Percentiles rank a stretch among this genome's conserved stretches.
phyloP scores from a whole-genome alignment of 2,888 invertebrate species.

The Tipula lateralis region DNA sequence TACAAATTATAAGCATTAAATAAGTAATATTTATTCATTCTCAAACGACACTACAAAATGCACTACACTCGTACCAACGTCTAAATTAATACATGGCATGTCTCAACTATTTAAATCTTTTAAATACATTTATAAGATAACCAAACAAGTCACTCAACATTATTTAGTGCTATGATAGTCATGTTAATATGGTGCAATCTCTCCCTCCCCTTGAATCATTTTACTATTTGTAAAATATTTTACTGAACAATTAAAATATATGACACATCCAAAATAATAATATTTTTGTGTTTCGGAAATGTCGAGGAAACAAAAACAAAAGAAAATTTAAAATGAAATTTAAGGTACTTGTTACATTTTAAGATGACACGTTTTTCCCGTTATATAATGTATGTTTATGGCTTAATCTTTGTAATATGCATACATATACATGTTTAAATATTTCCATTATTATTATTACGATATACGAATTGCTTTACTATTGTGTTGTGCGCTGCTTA shows the following conservation, averaged over 20 bases:
- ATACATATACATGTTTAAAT: background rate
- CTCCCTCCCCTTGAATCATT: background rate
- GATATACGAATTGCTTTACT: background rate
- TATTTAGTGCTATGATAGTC: background rate
- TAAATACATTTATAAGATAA: background rate
- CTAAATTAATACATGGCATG: too few species aligned
- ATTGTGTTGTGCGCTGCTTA: background rate
- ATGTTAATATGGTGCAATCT: background rate
- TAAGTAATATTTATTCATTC: too few species aligned
- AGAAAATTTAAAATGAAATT: background rate
- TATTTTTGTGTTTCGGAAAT: background rate
- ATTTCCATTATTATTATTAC: conserved; percentile 6
- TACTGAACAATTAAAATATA: background rate
- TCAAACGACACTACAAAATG: too few species aligned
- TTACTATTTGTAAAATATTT: background rate
- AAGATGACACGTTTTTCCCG: background rate
- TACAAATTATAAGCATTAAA: too few species aligned
- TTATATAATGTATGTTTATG: background rate
- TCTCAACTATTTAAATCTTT: too few species aligned
- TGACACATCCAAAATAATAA: background rate
- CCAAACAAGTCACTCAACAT: background rate
- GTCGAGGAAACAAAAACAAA: background rate
- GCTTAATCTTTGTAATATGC: background rate
- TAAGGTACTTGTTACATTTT: background rate
- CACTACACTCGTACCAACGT: too few species aligned